A percentile compares a stretch with the other conserved stretches of the same genome.
phyloP scores from a whole-genome alignment of 2,797 vertebrate genomes.

The Limosa lapponica region DNA sequence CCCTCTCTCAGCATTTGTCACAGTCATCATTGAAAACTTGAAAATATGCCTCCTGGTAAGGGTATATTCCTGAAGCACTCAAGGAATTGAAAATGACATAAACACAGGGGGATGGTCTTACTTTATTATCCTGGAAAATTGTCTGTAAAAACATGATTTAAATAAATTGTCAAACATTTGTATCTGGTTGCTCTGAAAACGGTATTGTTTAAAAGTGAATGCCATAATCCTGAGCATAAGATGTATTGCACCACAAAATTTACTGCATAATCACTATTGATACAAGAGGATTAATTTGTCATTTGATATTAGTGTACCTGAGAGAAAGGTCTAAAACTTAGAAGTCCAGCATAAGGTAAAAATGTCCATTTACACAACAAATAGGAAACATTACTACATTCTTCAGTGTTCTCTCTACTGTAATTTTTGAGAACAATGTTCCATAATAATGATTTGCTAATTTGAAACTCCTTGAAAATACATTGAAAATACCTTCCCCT shows the following conservation, averaged over 20 bases:
- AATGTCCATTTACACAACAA: not conserved
- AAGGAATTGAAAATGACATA: not conserved
- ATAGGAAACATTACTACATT: not conserved
- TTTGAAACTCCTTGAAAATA: not conserved
- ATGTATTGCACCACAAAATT: not conserved
- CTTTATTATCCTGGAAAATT: not conserved
- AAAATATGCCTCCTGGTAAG: not conserved
- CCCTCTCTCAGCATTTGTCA: not conserved
- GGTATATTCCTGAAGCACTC: not conserved
- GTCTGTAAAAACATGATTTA: not conserved
- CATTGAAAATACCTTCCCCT: not conserved
- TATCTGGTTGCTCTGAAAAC: not conserved
- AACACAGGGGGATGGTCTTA: not conserved
- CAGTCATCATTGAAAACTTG: not conserved
- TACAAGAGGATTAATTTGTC: not conserved
- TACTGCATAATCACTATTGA: not conserved
- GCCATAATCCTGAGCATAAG: not conserved
- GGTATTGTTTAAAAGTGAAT: not conserved
- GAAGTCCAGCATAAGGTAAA: not conserved
- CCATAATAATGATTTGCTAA: not conserved
- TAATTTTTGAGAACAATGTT: not conserved
- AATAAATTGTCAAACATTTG: not conserved
- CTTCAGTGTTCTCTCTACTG: not conserved
- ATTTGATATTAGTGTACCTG: not conserved
- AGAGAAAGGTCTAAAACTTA: not conserved